phyloP scores from a whole-genome alignment of 2,888 invertebrate genomes.

The Dascillus cervinus region DNA sequence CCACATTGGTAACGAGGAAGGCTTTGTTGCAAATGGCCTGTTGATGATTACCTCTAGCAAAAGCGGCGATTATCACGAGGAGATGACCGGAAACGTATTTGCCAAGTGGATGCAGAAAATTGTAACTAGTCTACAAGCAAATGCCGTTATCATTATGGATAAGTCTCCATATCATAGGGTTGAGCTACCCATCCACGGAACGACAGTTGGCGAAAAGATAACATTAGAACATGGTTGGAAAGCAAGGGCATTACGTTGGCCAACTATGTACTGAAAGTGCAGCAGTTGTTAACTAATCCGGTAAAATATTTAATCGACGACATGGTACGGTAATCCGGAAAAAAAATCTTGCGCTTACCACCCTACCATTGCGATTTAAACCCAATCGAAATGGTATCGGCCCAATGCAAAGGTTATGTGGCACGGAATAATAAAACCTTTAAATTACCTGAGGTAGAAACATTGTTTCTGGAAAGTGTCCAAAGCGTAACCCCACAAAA shows the following conservation, averaged over 20 bases:
- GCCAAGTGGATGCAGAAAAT: slow-evolving; percentile 11
- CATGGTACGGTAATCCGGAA: slow-evolving; percentile 24
- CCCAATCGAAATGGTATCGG: slow-evolving; percentile 28
- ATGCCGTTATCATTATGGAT: slow-evolving; percentile 12
- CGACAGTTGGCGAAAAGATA: no score
- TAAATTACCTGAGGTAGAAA: slow-evolving; percentile 18
- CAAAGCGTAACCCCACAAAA: slow-evolving; percentile 3
- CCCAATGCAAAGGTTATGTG: slow-evolving; percentile 15
- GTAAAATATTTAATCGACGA: slow-evolving; percentile 26
- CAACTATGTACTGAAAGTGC: slow-evolving; percentile 18
- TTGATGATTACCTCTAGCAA: slow-evolving; percentile 14
- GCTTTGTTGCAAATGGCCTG: slow-evolving; percentile 13
- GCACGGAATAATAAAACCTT: slow-evolving; percentile 15
- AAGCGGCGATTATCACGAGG: slow-evolving; percentile 14
- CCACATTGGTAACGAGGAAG: slow-evolving; percentile 16
- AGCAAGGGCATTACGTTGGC: slow-evolving; percentile 20
- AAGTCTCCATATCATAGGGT: slow-evolving; percentile 14
- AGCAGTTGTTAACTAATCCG: slow-evolving; percentile 19
- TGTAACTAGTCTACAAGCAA: slow-evolving; percentile 5
- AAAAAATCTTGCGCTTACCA: slow-evolving; percentile 28
- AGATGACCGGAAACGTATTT: slow-evolving; percentile 14
- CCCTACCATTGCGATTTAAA: slow-evolving; percentile 31
- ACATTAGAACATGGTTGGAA: slow-evolving; percentile 15
- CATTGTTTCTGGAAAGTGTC: slow-evolving; percentile 8
- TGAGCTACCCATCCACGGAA: no score